These are phyloP conservation scores for Bujurquina vittata DNA, from an alignment of 2,113 vertebrate genomes.

Conservation along the genomic window DNA sequence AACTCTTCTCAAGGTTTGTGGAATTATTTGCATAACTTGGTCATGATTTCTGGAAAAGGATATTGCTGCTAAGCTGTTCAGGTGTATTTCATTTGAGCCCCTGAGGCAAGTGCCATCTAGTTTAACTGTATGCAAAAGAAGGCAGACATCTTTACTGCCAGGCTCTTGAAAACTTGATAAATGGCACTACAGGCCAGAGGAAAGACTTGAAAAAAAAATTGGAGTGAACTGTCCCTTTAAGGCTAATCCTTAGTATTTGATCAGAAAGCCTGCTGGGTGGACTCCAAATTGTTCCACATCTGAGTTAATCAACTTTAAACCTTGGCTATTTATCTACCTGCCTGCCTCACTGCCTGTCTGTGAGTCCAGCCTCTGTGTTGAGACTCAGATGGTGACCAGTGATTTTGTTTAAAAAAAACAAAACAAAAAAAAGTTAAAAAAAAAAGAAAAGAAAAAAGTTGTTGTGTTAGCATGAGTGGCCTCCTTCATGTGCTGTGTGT, in stretches of 20 bases:
- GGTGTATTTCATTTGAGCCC: not conserved
- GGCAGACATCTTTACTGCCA: not conserved
- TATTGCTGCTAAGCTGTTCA: not conserved
- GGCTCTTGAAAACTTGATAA: not conserved
- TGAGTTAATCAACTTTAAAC: not conserved
- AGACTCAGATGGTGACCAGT: conserved; percentile 78
- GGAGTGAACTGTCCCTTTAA: not conserved
- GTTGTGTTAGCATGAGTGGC: conserved; percentile 79
- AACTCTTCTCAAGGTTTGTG: not conserved
- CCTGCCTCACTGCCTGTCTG: conserved; percentile 53
- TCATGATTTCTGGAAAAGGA: not conserved
- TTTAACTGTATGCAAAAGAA: not conserved
- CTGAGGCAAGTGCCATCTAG: not conserved
- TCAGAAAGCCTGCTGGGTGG: not conserved
- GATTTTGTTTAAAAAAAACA: conserved; percentile 60
- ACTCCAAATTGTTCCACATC: not conserved
- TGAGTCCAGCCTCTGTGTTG: conserved; percentile 57
- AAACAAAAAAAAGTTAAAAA: conserved; percentile 58
- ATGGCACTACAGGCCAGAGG: not conserved
- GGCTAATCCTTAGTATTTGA: not conserved
- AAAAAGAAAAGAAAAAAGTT: conserved; percentile 49
- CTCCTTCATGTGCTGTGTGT: conserved; percentile 77
- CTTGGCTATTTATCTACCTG: not conserved
- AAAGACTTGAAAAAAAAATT: not conserved
- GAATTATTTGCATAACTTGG: not conserved